Conservation (phyloP, 2,888 invertebrate genomes). For the Diplazon laetatorius region DNA sequence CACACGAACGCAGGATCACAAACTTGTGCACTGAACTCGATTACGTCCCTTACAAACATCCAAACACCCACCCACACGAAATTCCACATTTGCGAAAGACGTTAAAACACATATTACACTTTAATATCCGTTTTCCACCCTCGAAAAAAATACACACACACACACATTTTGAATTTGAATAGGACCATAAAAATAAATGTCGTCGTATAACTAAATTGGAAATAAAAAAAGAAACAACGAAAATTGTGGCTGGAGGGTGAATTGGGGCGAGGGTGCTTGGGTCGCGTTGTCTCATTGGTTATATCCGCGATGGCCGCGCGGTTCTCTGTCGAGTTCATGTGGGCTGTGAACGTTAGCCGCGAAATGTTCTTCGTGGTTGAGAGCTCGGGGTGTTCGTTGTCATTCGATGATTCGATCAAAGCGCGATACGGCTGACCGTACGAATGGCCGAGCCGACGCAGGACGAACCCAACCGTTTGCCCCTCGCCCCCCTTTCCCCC, state of each 20-base stretch:
- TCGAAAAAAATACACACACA: no score
- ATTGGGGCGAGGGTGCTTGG: no score
- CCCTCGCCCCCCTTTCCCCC: no score
- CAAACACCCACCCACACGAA: no score
- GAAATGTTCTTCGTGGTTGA: neutral
- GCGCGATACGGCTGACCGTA: neutral
- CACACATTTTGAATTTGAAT: no score
- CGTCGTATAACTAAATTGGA: neutral
- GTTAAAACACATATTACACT: no score
- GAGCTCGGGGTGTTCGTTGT: neutral
- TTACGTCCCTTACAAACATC: no score
- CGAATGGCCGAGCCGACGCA: neutral
- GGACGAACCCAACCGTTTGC: neutral
- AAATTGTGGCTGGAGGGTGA: neutral
- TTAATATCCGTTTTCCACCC: no score
- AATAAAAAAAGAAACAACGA: no score
- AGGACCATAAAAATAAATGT: no score
- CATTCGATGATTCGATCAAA: conserved; percentile 10
- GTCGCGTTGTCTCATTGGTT: neutral
- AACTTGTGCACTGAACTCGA: no score
- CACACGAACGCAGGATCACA: no score
- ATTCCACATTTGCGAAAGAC: neutral
- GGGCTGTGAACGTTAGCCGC: neutral
- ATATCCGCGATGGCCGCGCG: neutral
- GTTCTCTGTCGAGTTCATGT: neutral